A percentile compares a stretch with the other conserved stretches of the same genome.
These are phyloP conservation scores for Heterohyrax brucei DNA, from an alignment of 2,797 vertebrate species.

Conservation along the genomic window DNA sequence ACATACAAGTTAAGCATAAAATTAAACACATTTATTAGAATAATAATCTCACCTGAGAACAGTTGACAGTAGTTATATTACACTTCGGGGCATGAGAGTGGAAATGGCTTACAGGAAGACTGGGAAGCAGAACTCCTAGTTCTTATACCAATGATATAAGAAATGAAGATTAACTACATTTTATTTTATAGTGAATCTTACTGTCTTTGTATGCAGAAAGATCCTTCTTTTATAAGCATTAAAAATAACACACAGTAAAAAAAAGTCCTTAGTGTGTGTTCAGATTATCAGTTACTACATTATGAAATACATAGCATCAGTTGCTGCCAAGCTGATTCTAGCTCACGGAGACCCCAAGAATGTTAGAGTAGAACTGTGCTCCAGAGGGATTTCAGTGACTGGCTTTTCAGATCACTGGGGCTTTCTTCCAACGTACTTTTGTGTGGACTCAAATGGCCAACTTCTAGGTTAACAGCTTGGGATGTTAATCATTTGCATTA, in stretches of 20 bases:
- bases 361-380: too few species aligned
- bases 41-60: neutral
- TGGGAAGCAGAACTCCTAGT: neutral
- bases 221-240: neutral
- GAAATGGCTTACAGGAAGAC: neutral
- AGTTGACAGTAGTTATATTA: neutral
- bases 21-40: slow-evolving; percentile 7
- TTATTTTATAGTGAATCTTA: neutral
- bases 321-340: too few species aligned
- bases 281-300: neutral
- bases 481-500: too few species aligned
- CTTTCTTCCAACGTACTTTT: too few species aligned
- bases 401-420: too few species aligned
- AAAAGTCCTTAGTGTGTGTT: neutral
- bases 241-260: neutral
- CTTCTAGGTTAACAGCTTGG: too few species aligned
- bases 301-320: neutral
- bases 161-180: neutral
- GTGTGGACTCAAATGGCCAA: too few species aligned
- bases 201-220: neutral
- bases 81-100: neutral
- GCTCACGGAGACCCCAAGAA: too few species aligned
- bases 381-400: too few species aligned
- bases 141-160: neutral
- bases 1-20: neutral